These are phyloP conservation scores for Hirundo rustica DNA, from an alignment of 2,797 vertebrate genomes.

Conservation along the genomic window DNA sequence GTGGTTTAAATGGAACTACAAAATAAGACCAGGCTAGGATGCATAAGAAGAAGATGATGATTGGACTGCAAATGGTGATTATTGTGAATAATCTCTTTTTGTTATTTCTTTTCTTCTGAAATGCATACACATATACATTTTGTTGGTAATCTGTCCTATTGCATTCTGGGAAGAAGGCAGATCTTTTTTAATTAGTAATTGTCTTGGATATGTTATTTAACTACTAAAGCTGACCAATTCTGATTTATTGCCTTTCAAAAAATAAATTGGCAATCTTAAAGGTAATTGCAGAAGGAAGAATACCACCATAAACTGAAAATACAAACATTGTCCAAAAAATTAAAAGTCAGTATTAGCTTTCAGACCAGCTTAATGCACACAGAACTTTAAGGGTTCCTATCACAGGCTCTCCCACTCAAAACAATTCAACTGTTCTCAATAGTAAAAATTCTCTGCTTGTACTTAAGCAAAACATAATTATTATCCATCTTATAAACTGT, in stretches of 20 bases:
- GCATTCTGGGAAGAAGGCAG: not conserved
- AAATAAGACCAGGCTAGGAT: not conserved
- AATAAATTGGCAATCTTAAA: not conserved
- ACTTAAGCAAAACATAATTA: not conserved
- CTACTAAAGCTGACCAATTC: not conserved
- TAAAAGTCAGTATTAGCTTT: not conserved
- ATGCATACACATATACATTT: not conserved
- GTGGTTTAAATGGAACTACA: not conserved
- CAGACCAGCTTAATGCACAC: not conserved
- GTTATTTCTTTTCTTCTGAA: not conserved
- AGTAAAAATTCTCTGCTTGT: not conserved
- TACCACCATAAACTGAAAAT: not conserved
- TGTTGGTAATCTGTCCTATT: not conserved
- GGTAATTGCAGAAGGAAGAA: not conserved
- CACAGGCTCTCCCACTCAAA: not conserved
- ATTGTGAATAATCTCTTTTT: not conserved
- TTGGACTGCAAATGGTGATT: not conserved
- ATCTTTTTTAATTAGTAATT: not conserved
- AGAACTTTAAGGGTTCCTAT: not conserved
- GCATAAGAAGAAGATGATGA: not conserved
- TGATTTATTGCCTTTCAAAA: not conserved
- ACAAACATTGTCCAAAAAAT: not conserved
- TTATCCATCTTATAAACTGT: not conserved
- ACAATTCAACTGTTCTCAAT: not conserved
- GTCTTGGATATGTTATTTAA: not conserved